A percentile compares a stretch with the other conserved stretches of the same genome.
phyloP scores from a whole-genome alignment of 2,113 vertebrate genomes.

The Solea senegalensis region DNA sequence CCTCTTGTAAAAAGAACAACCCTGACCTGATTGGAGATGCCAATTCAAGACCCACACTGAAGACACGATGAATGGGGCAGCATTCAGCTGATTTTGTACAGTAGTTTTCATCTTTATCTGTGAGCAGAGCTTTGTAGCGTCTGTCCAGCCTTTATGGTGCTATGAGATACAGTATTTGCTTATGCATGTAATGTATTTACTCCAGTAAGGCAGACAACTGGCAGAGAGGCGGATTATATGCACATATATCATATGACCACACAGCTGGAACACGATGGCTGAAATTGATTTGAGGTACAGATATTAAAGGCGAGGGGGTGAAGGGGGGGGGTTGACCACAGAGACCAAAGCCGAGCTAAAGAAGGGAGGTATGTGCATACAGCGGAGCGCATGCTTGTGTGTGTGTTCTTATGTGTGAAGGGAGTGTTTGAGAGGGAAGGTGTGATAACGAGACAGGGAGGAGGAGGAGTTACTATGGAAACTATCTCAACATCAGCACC shows the following conservation, averaged over 20 bases:
- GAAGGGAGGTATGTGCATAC: constrained; percentile 29
- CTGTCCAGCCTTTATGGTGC: not conserved
- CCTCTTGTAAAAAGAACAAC: constrained; percentile 34
- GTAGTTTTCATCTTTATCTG: constrained; percentile 3
- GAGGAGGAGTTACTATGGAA: constrained; percentile 73
- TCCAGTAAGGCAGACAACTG: constrained; percentile 3
- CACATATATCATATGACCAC: constrained; percentile 18
- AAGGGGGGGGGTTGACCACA: constrained; percentile 7
- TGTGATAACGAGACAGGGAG: constrained; percentile 22
- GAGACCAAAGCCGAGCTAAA: not conserved
- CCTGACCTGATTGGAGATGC: constrained; percentile 38
- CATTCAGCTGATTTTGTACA: constrained; percentile 11
- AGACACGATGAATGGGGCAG: constrained; percentile 36
- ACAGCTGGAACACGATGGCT: constrained; percentile 29
- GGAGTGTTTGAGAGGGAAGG: constrained; percentile 27
- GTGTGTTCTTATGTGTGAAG: constrained; percentile 35
- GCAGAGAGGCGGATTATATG: constrained; percentile 9
- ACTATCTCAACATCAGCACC: constrained; percentile 74
- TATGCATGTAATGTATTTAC: constrained; percentile 34
- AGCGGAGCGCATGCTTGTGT: constrained; percentile 31
- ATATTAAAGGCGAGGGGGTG: constrained; percentile 20
- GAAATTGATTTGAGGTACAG: constrained; percentile 47
- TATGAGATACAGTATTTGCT: constrained; percentile 3
- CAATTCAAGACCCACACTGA: constrained; percentile 33
- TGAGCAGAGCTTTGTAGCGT: constrained; percentile 16